These are phyloP conservation scores for Carterocephalus palaemon DNA, from an alignment of 2,888 invertebrate genomes.

Conservation along the genomic window DNA sequence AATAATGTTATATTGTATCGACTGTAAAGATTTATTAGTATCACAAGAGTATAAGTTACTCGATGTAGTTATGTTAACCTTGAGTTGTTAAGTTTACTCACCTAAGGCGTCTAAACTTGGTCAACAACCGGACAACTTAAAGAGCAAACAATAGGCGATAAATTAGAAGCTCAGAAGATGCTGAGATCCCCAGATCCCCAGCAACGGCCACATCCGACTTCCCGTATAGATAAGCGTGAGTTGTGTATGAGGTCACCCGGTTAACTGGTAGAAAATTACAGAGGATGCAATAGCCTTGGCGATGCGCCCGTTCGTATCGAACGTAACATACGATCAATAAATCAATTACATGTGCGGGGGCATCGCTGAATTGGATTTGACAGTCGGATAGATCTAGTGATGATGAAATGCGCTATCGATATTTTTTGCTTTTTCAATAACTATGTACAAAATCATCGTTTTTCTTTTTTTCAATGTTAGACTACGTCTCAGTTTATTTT, in stretches of 20 bases:
- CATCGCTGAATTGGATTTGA: conserved; percentile 77
- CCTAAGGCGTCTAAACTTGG: conserved; percentile 1
- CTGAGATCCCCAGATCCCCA: conserved; percentile 21
- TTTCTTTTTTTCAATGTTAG: conserved; percentile 1
- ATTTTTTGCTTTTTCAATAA: conserved; percentile 13
- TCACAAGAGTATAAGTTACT: no score
- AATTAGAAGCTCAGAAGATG: conserved; percentile 20
- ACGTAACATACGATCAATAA: conserved; percentile 78
- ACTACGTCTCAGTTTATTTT: no score
- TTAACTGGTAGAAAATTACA: conserved; percentile 55
- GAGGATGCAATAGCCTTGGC: conserved; percentile 60
- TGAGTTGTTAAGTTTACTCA: no score
- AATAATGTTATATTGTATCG: no score
- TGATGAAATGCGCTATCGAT: conserved; percentile 36
- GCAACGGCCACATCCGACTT: conserved; percentile 12
- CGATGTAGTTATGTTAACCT: no score
- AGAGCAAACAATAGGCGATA: conserved; percentile 22
- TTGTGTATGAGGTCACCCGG: conserved; percentile 65
- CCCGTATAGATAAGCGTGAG: conserved; percentile 39
- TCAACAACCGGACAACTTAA: conserved; percentile 21
- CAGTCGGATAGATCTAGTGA: conserved; percentile 68
- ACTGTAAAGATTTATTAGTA: no score
- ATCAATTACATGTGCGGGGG: conserved; percentile 77
- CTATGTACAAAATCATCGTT: neutral
- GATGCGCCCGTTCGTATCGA: conserved; percentile 64